Percentiles rank a stretch among this genome's conserved stretches.
Evolutionary conservation across 2,113 vertebrate species (phyloP).

Genomic region (Myotis lucifugus): DNA sequence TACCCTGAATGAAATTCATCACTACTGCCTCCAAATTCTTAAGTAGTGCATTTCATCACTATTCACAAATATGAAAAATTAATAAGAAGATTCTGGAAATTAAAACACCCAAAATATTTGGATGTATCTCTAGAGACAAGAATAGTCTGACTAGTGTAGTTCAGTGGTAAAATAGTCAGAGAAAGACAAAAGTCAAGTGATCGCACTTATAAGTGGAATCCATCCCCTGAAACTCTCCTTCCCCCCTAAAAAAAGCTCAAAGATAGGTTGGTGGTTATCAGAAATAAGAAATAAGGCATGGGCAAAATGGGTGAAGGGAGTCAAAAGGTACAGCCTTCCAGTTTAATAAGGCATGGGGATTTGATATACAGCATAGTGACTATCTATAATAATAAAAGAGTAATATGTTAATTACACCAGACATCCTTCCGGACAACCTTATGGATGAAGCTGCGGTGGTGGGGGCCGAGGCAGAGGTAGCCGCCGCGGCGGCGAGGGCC

Average conservation of each 20-base stretch:
- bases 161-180: background rate
- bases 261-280: background rate
- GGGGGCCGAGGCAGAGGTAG: too few species aligned
- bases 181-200: background rate
- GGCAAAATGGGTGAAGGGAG: background rate
- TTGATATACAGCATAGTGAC: background rate
- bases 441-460: too few species aligned
- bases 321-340: background rate
- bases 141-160: too few species aligned
- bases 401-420: too few species aligned
- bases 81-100: background rate
- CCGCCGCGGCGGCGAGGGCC: too few species aligned
- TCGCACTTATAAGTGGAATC: background rate
- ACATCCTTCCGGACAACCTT: too few species aligned
- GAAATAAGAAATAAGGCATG: background rate
- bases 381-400: too few species aligned
- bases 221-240: too few species aligned
- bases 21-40: background rate
- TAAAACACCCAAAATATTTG: background rate
- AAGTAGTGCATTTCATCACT: background rate
- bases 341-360: background rate
- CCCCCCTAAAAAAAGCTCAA: background rate
- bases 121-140: background rate
- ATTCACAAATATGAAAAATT: background rate
- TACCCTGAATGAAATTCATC: background rate